phyloP scores from a whole-genome alignment of 2,888 invertebrate genomes.

The Eupithecia subumbrata region DNA sequence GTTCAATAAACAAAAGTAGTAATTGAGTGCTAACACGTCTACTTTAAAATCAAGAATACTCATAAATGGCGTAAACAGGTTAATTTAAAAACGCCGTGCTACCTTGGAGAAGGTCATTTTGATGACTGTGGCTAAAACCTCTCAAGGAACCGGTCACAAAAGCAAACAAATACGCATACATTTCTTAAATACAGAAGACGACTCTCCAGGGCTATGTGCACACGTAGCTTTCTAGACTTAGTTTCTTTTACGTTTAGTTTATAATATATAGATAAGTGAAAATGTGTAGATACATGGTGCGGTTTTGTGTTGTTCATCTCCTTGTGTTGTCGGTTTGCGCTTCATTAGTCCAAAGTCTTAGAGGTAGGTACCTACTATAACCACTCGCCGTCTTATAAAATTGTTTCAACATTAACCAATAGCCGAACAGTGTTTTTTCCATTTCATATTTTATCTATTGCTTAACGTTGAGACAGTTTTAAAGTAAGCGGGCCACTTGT shows the following conservation, averaged over 20 bases:
- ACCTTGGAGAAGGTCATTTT: conserved; percentile 33
- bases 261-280: neutral
- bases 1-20: neutral
- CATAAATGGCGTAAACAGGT: neutral
- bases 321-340: conserved; percentile 38
- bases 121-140: conserved; percentile 32
- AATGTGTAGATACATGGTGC: conserved; percentile 42
- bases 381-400: neutral
- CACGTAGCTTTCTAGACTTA: conserved; percentile 19
- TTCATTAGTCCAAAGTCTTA: conserved; percentile 38
- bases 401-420: neutral
- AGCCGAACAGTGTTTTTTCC: neutral
- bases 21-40: neutral
- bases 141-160: conserved; percentile 39
- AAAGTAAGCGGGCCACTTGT: neutral
- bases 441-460: neutral
- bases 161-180: conserved; percentile 16
- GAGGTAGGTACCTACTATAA: conserved; percentile 45
- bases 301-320: conserved; percentile 38
- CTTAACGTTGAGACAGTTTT: neutral
- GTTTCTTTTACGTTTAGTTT: neutral
- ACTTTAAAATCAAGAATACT: neutral
- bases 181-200: neutral
- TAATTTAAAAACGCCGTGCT: conserved; percentile 32
- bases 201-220: conserved; percentile 20